phyloP scores from a whole-genome alignment of 2,888 invertebrate genomes.

The Philaethria dido region DNA sequence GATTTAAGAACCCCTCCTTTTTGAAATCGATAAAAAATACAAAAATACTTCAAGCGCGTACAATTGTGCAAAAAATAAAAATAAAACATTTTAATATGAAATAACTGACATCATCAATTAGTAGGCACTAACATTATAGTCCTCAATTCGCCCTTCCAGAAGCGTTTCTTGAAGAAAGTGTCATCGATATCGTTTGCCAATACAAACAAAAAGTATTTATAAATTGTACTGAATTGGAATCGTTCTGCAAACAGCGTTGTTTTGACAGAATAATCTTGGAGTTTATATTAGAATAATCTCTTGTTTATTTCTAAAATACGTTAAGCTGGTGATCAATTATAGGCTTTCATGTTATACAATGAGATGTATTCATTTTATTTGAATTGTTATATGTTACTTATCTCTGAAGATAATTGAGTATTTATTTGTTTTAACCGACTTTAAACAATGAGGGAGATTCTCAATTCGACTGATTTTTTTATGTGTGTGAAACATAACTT shows the following conservation, averaged over 20 bases:
- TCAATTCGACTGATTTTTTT: too few species aligned
- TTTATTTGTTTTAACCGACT: background rate
- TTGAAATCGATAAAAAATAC: too few species aligned
- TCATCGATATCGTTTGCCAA: slow-evolving; percentile 22
- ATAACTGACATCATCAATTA: slow-evolving; percentile 10
- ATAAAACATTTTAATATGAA: background rate
- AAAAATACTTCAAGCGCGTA: too few species aligned
- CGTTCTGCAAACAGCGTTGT: slow-evolving; percentile 17
- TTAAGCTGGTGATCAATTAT: slow-evolving; percentile 29
- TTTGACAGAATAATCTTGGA: slow-evolving; percentile 35
- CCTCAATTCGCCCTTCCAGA: slow-evolving; percentile 7
- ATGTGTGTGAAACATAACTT: too few species aligned
- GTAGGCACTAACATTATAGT: background rate
- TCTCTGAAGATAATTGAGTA: background rate
- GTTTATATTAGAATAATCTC: slow-evolving; percentile 39
- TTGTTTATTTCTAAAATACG: slow-evolving; percentile 38
- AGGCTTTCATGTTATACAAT: slow-evolving; percentile 35
- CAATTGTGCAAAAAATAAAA: too few species aligned
- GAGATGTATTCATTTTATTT: background rate
- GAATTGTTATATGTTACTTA: background rate
- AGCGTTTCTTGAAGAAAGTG: slow-evolving; percentile 10
- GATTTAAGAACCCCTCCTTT: too few species aligned
- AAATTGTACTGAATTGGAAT: slow-evolving; percentile 15
- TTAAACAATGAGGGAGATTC: too few species aligned
- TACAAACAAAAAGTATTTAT: slow-evolving; percentile 22